These are phyloP conservation scores for Luperina nickerlii DNA, from an alignment of 2,888 invertebrate genomes.

Conservation along the genomic window DNA sequence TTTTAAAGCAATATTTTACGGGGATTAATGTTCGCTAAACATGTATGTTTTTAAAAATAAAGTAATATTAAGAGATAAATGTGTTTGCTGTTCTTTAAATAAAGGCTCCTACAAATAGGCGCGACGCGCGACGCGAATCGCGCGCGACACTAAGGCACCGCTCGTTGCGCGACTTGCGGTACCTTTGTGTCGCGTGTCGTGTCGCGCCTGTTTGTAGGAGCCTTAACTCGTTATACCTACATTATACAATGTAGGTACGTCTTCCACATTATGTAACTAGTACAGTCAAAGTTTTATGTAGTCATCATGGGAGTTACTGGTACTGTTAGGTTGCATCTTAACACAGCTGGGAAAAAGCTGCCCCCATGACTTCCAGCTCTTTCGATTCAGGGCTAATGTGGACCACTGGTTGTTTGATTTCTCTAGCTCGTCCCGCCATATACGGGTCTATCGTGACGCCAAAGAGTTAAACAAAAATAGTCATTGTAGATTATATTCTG, in stretches of 20 bases:
- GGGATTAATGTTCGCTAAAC: background rate
- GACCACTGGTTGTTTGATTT: too few relatives aligned
- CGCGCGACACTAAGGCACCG: too few relatives aligned
- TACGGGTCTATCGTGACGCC: too few relatives aligned
- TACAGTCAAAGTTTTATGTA: background rate
- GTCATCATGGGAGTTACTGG: background rate
- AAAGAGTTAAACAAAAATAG: background rate
- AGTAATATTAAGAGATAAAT: slow-evolving; percentile 15
- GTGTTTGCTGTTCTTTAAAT: background rate
- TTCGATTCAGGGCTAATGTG: too few relatives aligned
- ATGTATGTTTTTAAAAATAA: background rate
- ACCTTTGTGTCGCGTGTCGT: too few relatives aligned
- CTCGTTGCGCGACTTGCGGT: too few relatives aligned
- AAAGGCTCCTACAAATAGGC: too few relatives aligned
- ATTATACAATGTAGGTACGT: background rate
- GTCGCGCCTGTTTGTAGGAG: too few relatives aligned
- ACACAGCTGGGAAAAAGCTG: too few relatives aligned
- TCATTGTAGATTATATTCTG: background rate
- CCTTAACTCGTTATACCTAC: too few relatives aligned
- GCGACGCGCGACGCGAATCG: too few relatives aligned
- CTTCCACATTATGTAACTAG: background rate
- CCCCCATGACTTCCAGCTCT: background rate
- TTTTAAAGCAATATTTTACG: slow-evolving; percentile 13
- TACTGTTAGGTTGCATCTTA: background rate
- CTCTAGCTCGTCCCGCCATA: too few relatives aligned